Base-by-base conservation (phyloP, 2,888 invertebrate species). In the Bombylius major region DNA sequence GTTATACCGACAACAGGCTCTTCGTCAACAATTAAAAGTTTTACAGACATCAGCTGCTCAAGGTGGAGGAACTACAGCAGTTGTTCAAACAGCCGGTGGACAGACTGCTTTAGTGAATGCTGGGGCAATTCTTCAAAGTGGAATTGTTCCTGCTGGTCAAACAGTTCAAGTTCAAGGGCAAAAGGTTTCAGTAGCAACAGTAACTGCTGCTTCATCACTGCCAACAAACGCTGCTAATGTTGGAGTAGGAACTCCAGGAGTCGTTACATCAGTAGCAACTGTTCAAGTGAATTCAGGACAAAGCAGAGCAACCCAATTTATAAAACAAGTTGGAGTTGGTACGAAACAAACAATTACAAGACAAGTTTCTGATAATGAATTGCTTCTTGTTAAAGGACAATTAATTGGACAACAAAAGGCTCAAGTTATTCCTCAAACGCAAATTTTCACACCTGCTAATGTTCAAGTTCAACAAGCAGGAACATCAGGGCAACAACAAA, bases 381-480 rank as follows among this genome's bases (percentile, higher is more conserved):
- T 84, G 76, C 56, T 80, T 5, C 63, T 83, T 50, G 71, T 82
- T 1, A 81, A 81, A 62, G 75, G 81, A 5, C 79, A 80, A 56
- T 68, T 75, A 14, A 68, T 72, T 42, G 61, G 60, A 42, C 68
- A 68, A 36, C 73, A 68, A 56, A 76, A 76, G 58, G 70, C 73
- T 0, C 75, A 76, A 50, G 73, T 76, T 34, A 72, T 75, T 59
- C 73, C 77, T 0, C 75, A 76, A 12, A 75, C 76, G 1, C 82
- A 82, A 65, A 73, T 83, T 8, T 77, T 82, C 49, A 77, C 85
- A 0, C 82, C 82, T 52, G 76, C 75, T 50, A 77, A 75, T 33
- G 64, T 79, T 6, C 78, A 74, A 57, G 55, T 70, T 36, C 69
- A 69, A 50, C 69, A 68, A 55, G 60, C 65, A 23, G 67, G 65